Conservation (phyloP, 2,797 vertebrate species). For the Pipistrellus pygmaeus region DNA sequence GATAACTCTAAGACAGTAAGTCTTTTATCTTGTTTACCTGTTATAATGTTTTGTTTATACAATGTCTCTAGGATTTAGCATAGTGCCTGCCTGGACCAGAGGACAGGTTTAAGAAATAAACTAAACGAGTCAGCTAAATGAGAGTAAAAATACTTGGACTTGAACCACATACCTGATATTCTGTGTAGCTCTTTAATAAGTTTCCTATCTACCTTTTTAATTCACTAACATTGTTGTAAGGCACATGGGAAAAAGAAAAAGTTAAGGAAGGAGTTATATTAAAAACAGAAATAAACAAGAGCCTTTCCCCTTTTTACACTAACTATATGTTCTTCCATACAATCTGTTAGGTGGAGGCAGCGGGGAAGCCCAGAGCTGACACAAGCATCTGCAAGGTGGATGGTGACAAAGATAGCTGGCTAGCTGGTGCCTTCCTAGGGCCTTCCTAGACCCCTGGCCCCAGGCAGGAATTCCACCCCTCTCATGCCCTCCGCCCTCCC, state of each 20-base stretch:
- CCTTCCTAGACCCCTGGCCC: no score
- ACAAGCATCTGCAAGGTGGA: no score
- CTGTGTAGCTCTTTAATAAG: background rate
- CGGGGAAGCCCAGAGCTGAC: no score
- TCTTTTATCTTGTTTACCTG: background rate
- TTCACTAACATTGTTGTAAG: background rate
- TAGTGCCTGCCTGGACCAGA: background rate
- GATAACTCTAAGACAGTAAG: background rate
- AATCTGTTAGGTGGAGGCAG: background rate
- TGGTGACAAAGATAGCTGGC: no score
- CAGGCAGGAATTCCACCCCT: no score
- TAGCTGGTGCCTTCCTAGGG: no score
- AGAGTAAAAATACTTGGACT: background rate
- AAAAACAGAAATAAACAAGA: constrained; percentile 41
- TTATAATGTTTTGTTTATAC: background rate
- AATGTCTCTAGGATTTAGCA: background rate
- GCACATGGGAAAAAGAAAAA: constrained; percentile 46
- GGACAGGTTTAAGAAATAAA: background rate
- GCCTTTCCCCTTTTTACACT: background rate
- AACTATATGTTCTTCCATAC: background rate
- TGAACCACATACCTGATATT: background rate
- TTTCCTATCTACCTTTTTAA: background rate
- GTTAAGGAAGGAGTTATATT: background rate
- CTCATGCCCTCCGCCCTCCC: no score
- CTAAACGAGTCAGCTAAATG: constrained; percentile 2